These are phyloP conservation scores for Pteropus alecto DNA, from an alignment of 2,113 vertebrate species.

Conservation along the genomic window DNA sequence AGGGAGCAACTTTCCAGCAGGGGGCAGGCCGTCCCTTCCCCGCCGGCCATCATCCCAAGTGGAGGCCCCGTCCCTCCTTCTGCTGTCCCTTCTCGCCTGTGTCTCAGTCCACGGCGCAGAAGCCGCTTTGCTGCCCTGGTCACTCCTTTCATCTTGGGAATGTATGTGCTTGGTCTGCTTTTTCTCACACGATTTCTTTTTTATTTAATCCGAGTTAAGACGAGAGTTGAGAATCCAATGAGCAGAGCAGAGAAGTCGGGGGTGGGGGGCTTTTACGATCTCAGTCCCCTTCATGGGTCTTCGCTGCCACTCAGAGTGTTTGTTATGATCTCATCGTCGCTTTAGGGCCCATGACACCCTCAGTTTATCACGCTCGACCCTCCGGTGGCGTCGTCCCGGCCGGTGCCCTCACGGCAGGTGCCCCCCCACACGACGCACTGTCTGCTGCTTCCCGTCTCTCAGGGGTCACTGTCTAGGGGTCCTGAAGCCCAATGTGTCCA, in stretches of 20 bases:
- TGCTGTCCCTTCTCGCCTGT: background rate
- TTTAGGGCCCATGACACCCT: background rate
- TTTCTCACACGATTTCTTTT: background rate
- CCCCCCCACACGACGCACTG: fast-evolving
- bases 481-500: background rate
- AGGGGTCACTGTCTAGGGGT: background rate
- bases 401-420: fast-evolving
- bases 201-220: background rate
- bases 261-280: background rate
- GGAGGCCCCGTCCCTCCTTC: no score
- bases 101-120: background rate
- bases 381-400: fast-evolving
- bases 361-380: background rate
- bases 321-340: no score
- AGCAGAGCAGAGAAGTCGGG: background rate
- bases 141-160: background rate
- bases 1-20: background rate
- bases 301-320: background rate
- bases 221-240: background rate
- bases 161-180: background rate
- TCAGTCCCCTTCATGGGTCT: background rate
- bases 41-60: fast-evolving
- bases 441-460: fast-evolving
- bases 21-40: constrained; percentile 27
- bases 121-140: background rate